Evolutionary conservation across 2,797 vertebrate species (phyloP).

Genomic region (Microctenopoma lineatum): DNA sequence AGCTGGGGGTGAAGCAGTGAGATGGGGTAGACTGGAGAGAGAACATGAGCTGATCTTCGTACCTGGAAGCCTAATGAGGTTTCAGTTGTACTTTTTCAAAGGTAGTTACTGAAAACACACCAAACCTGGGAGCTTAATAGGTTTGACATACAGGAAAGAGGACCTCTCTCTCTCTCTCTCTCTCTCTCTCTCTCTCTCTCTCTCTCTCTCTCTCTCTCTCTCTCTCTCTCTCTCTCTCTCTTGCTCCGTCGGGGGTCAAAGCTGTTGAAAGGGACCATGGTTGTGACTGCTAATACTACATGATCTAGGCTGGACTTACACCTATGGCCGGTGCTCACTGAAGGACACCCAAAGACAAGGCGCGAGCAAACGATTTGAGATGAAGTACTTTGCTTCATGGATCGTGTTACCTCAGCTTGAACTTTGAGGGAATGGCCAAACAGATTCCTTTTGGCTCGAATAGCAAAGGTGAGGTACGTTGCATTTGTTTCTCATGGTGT

Average conservation of each 20-base stretch:
- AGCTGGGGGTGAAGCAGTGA: constrained; percentile 47
- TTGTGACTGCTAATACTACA: constrained; percentile 75
- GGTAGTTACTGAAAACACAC: not conserved
- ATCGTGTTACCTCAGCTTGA: constrained; percentile 70
- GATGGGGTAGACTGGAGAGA: constrained; percentile 20
- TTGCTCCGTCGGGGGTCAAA: constrained; percentile 19
- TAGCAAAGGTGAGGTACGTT: constrained; percentile 62
- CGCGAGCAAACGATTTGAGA: constrained; percentile 69
- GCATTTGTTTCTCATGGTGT: constrained; percentile 19
- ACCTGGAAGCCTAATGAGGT: constrained; percentile 26
- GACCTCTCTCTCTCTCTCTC: constrained; percentile 8
- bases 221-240: too few relatives aligned
- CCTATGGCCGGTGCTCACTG: constrained; percentile 49
- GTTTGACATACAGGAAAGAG: constrained; percentile 58
- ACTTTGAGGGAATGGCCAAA: constrained; percentile 68
- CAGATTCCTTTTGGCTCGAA: constrained; percentile 58
- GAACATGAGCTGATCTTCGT: constrained; percentile 35
- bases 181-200: too few relatives aligned
- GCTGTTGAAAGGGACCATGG: constrained; percentile 58
- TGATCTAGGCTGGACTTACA: constrained; percentile 80
- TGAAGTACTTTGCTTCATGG: constrained; percentile 65
- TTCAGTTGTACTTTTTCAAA: constrained; percentile 13
- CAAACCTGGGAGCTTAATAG: constrained; percentile 29
- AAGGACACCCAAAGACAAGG: constrained; percentile 55
- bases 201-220: too few relatives aligned